Evolutionary conservation across 2,113 vertebrate genomes (phyloP).

Genomic region (Crotalus tigris): DNA sequence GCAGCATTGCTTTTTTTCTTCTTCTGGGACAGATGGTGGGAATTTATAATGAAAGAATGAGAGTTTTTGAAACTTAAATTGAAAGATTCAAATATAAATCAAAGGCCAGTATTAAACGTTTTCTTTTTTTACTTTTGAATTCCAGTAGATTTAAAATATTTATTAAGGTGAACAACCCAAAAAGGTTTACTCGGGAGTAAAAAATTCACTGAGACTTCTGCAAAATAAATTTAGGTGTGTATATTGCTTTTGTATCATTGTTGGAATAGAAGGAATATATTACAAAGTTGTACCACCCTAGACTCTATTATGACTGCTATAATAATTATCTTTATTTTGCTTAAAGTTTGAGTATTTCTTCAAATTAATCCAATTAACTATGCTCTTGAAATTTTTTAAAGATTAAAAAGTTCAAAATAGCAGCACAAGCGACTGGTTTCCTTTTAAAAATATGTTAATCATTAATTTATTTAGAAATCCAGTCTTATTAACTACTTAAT

Average conservation of each 20-base stretch:
- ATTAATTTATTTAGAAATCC: neutral
- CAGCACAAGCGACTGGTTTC: neutral
- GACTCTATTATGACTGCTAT: neutral
- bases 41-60: neutral
- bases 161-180: neutral
- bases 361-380: neutral
- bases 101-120: neutral
- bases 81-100: neutral
- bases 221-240: neutral
- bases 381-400: neutral
- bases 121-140: neutral
- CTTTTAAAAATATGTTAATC: neutral
- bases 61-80: neutral
- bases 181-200: neutral
- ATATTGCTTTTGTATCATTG: neutral
- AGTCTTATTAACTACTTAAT: neutral
- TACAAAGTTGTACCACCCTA: neutral
- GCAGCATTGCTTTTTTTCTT: conserved; percentile 6
- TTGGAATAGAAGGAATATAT: neutral
- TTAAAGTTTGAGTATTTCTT: neutral
- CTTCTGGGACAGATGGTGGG: conserved; percentile 2
- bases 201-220: neutral
- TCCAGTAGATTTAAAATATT: neutral
- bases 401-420: neutral
- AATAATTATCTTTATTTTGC: neutral